These are phyloP conservation scores for Mionectes macconnelli DNA, from an alignment of 2,113 vertebrate genomes.

Conservation along the genomic window DNA sequence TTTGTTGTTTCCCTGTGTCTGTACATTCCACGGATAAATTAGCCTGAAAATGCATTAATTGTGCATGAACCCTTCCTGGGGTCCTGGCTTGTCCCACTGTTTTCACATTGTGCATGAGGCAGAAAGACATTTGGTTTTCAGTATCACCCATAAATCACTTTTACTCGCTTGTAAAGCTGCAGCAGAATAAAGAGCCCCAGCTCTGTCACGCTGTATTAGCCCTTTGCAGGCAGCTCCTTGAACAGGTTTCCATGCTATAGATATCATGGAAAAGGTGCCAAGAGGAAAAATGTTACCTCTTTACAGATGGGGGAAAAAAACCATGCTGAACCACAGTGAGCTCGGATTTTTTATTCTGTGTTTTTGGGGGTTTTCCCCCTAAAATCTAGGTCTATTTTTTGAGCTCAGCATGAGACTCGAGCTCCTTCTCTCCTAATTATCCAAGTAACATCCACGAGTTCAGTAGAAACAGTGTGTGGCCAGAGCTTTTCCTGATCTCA, in stretches of 20 bases:
- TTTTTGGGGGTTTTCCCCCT: accelerated
- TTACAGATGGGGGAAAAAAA: background rate
- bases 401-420: background rate
- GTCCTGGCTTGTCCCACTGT: background rate
- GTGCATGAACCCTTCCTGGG: background rate
- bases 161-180: conserved; percentile 16
- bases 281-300: background rate
- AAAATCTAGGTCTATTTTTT: background rate
- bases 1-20: background rate
- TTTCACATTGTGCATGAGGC: background rate
- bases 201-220: background rate
- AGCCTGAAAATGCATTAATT: background rate
- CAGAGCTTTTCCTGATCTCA: background rate
- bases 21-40: background rate
- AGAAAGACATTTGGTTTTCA: background rate
- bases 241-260: background rate
- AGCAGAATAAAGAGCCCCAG: background rate
- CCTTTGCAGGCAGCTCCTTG: background rate
- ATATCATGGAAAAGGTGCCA: background rate
- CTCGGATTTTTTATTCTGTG: background rate
- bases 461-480: background rate
- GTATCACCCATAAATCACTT: background rate
- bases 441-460: background rate
- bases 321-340: background rate
- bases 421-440: background rate